Evolutionary conservation across 1,140 invertebrate species (phyloP).

Genomic region (Plodia interpunctella): DNA sequence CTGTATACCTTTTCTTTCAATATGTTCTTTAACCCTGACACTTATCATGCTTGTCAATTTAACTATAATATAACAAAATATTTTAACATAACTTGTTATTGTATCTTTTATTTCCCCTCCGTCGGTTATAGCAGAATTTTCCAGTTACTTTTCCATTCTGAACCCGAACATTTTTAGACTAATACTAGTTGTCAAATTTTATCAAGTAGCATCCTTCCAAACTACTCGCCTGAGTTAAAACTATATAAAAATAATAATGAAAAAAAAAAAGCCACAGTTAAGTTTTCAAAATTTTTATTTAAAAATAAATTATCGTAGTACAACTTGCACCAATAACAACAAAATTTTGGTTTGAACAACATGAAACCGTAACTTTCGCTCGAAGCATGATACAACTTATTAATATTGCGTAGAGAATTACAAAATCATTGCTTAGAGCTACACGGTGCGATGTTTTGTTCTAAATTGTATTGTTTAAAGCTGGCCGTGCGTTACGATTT

Average conservation of each 20-base stretch:
- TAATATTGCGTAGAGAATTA: constrained; percentile 45
- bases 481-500: background rate
- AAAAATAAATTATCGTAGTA: constrained; percentile 77
- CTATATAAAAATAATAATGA: background rate
- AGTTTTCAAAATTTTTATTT: constrained; percentile 62
- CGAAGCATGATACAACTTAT: constrained; percentile 59
- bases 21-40: too few relatives aligned
- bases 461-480: constrained; percentile 20
- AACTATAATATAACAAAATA: too few relatives aligned
- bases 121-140: too few relatives aligned
- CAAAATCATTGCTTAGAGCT: constrained; percentile 44
- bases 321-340: constrained; percentile 76
- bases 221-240: too few relatives aligned
- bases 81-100: too few relatives aligned
- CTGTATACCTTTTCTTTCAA: too few relatives aligned
- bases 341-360: constrained; percentile 74
- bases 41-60: too few relatives aligned
- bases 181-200: too few relatives aligned
- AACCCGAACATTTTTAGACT: too few relatives aligned
- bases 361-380: constrained; percentile 63
- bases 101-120: too few relatives aligned
- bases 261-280: background rate
- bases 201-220: too few relatives aligned
- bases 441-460: constrained; percentile 50
- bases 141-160: too few relatives aligned